phyloP scores from a whole-genome alignment of 2,113 vertebrate species.

The Burhinus bistriatus region DNA sequence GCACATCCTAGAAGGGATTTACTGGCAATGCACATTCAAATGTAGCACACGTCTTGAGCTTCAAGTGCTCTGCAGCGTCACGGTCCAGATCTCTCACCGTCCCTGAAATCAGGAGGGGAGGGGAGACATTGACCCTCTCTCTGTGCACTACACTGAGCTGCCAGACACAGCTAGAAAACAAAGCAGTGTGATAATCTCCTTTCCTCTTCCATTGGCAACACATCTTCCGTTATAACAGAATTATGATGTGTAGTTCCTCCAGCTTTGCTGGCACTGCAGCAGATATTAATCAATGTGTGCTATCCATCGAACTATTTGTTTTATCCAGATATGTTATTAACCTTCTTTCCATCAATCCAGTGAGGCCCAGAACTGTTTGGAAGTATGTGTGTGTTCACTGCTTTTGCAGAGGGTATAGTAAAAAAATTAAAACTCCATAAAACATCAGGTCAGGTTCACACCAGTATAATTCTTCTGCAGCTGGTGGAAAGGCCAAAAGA shows the following conservation, averaged over 20 bases:
- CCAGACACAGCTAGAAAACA: not conserved
- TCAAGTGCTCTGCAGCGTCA: rapidly evolving
- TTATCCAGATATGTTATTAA: constrained; percentile 48
- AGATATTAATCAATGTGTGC: constrained; percentile 11
- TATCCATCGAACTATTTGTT: constrained; percentile 5
- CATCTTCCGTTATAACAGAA: not conserved
- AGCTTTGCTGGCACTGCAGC: not conserved
- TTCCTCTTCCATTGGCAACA: not conserved
- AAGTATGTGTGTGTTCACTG: not conserved
- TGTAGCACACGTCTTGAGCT: not conserved
- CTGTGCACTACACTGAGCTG: not conserved
- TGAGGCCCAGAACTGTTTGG: not conserved
- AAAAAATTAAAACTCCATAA: constrained; percentile 34
- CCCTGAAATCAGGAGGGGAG: not conserved
- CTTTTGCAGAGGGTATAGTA: not conserved
- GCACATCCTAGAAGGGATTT: not conserved
- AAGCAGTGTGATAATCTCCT: not conserved
- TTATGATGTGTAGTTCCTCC: not conserved
- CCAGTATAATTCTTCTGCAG: not conserved
- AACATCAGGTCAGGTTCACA: not conserved
- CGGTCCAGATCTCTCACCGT: not conserved
- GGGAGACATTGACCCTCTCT: not conserved
- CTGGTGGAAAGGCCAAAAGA: not conserved
- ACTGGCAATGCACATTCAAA: not conserved
- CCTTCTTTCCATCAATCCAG: constrained; percentile 30